A percentile compares a stretch with the other conserved stretches of the same genome.
Evolutionary conservation across 2,113 vertebrate species (phyloP).

Genomic region (Patagioenas fasciata): DNA sequence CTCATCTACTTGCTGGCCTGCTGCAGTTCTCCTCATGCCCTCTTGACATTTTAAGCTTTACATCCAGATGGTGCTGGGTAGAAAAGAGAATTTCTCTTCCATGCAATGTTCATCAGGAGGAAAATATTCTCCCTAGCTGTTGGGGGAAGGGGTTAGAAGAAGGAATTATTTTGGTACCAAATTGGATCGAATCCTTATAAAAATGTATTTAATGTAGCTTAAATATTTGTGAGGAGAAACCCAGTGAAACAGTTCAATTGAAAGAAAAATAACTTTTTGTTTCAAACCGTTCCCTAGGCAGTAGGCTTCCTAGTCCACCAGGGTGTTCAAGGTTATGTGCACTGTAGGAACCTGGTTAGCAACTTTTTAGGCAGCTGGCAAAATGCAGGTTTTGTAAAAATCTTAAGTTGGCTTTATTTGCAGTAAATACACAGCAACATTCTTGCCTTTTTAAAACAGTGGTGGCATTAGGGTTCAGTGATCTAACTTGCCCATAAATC

Average conservation of each 20-base stretch:
- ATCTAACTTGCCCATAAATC: not conserved
- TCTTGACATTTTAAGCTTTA: constrained; percentile 35
- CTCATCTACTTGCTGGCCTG: constrained; percentile 18
- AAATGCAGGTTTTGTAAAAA: not conserved
- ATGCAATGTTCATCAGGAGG: not conserved
- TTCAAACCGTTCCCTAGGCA: not conserved
- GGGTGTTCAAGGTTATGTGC: not conserved
- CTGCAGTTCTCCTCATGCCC: not conserved
- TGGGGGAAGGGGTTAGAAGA: not conserved
- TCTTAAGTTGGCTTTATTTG: not conserved
- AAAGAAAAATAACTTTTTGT: not conserved
- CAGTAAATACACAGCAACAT: fast-evolving
- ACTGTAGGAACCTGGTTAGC: not conserved
- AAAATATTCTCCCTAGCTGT: not conserved
- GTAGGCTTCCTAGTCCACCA: not conserved
- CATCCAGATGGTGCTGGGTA: constrained; percentile 29
- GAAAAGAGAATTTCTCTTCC: constrained; percentile 2
- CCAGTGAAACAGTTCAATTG: not conserved
- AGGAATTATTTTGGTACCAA: not conserved
- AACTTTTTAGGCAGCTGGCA: not conserved
- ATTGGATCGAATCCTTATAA: not conserved
- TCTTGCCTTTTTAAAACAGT: not conserved
- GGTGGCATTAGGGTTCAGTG: not conserved
- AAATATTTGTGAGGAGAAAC: not conserved
- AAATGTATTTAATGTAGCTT: not conserved